These are phyloP conservation scores for Gallinago undulata DNA, from an alignment of 2,113 vertebrate genomes.

Conservation along the genomic window DNA sequence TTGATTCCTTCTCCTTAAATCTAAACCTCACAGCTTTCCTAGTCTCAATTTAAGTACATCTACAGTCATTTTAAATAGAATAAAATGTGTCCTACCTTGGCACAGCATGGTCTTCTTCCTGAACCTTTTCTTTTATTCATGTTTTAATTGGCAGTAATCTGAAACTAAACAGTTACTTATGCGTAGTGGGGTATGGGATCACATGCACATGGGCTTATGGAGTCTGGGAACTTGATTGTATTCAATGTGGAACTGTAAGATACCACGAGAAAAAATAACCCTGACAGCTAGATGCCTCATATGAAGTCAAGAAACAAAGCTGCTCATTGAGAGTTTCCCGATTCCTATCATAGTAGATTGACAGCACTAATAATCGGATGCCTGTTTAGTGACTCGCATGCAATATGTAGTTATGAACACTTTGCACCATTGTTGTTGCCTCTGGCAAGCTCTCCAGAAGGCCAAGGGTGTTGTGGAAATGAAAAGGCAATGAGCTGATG, in stretches of 20 bases:
- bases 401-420: not conserved
- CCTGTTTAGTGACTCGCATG: not conserved
- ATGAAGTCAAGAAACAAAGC: not conserved
- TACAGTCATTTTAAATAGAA: not conserved
- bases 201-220: not conserved
- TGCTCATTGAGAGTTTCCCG: not conserved
- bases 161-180: not conserved
- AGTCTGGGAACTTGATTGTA: not conserved
- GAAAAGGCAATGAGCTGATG: not conserved
- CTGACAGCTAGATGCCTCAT: not conserved
- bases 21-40: not conserved
- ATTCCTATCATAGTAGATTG: not conserved
- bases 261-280: not conserved
- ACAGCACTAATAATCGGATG: not conserved
- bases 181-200: not conserved
- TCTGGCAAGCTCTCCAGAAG: not conserved
- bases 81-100: not conserved
- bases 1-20: not conserved
- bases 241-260: not conserved
- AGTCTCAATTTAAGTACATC: not conserved
- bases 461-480: not conserved
- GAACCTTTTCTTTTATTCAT: not conserved
- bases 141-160: constrained; percentile 20
- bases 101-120: not conserved
- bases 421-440: not conserved